Evolutionary conservation across 2,113 vertebrate species (phyloP), one percentile per base, ranked within the genome.

Genomic region (Quiscalus mexicanus): DNA sequence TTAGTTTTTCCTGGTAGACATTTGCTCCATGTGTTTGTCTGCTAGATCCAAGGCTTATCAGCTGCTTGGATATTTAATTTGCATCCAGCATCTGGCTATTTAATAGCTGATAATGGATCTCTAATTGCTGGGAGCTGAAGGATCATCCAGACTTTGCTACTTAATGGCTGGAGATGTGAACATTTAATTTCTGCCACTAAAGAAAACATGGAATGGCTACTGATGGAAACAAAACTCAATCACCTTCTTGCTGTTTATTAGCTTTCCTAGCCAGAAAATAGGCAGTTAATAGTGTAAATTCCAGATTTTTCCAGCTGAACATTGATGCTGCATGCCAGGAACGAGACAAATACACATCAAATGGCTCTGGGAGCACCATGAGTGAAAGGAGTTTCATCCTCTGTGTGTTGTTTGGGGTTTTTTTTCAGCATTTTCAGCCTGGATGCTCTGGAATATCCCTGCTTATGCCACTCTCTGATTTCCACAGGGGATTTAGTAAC

Each of bases 401-500:
- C 24, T 77, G 9, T 37, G 19, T 76, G 50, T 63, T 13, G 12
- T 71, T 65, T 25, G 60, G 20, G 19, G 6, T 5, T 27, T 76
- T 74, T 74, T 73, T 76, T 42, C 81, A 71, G 55, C 42, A 7
- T 47, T 64, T 50, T 15, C n/a, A 63, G 71, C 69, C 56, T 70
- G 80, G 30, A 27, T 47, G 28, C 8, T 35, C 28, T 91, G 85
- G 70, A 52, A 42, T 74, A 33, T 89, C 35, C 45, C 47, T 78
- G 45, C 64, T 90, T 4, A 68, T 31, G 47, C n/a, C 39, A 16
- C 64, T 45, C 58, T 88, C 87, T 92, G 56, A 20, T 93, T 49
- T 95, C 89, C 63, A 84, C 98, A 99, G 99, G 94, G 99, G 99
- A 85, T 99, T 99, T 98, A 99, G 99, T 95, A 99, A 99, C 97